Evolutionary conservation across 2,797 vertebrate species (phyloP).

Genomic region (Kryptolebias ocellatus): DNA sequence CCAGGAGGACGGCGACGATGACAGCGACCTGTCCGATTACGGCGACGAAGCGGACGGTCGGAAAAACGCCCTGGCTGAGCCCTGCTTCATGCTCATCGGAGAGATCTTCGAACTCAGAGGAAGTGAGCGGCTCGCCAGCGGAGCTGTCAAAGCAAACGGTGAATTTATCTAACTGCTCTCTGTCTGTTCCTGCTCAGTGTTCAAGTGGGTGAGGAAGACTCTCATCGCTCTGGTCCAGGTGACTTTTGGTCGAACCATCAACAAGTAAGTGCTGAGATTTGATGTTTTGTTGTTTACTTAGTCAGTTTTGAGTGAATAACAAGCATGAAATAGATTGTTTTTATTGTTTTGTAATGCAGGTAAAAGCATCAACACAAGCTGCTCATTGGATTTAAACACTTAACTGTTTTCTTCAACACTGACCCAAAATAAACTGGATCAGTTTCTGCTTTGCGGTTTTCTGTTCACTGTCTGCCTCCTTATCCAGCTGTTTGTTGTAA

Average conservation of each 20-base stretch:
- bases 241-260: constrained; percentile 99
- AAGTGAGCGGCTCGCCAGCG: constrained; percentile 85
- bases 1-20: constrained; percentile 93
- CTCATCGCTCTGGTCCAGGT: constrained; percentile 99
- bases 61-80: constrained; percentile 93
- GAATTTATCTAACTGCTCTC: neutral
- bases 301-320: no score
- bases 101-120: constrained; percentile 98
- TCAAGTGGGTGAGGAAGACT: constrained; percentile 99
- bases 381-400: no score
- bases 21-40: constrained; percentile 94
- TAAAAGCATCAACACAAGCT: no score
- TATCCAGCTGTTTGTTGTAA: neutral
- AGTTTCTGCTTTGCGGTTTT: no score
- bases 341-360: no score
- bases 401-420: no score
- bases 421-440: no score
- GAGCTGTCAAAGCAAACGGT: neutral
- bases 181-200: constrained; percentile 84
- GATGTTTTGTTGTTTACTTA: no score
- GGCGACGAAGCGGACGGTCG: constrained; percentile 91
- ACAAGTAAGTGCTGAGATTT: constrained; percentile 87
- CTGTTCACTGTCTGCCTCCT: no score
- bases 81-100: constrained; percentile 97
- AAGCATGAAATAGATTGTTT: no score